phyloP scores from a whole-genome alignment of 2,113 vertebrate species.

The Pagrus major region DNA sequence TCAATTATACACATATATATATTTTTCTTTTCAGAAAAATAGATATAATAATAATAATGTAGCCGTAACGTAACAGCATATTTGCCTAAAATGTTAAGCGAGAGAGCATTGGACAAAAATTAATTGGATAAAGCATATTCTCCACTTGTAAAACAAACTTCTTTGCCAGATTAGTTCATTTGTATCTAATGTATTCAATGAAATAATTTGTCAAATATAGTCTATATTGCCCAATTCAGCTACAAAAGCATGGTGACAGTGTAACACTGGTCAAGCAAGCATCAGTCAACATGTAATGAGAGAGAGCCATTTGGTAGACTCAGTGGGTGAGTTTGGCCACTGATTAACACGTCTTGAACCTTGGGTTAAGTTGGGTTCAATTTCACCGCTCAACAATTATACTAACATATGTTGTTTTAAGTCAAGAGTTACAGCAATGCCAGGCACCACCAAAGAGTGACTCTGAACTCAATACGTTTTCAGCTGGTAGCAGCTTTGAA shows the following conservation, averaged over 20 bases:
- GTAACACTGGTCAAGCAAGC: slow-evolving; percentile 20
- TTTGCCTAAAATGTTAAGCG: slow-evolving; percentile 7
- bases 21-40: slow-evolving; percentile 7
- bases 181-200: slow-evolving; percentile 19
- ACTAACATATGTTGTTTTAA: slow-evolving; percentile 5
- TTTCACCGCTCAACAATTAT: slow-evolving; percentile 12
- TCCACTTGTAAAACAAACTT: slow-evolving; percentile 11
- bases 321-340: slow-evolving; percentile 21
- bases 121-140: slow-evolving; percentile 14
- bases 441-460: neutral
- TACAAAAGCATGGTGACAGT: neutral
- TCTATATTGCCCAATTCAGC: neutral
- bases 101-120: slow-evolving; percentile 8
- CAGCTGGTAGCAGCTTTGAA: neutral
- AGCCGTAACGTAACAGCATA: neutral
- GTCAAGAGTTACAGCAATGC: neutral
- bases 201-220: slow-evolving; percentile 1
- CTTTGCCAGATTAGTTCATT: slow-evolving; percentile 33
- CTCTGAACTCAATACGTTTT: neutral
- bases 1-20: slow-evolving; percentile 6
- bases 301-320: slow-evolving; percentile 23
- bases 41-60: neutral
- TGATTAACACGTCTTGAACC: slow-evolving; percentile 21
- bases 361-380: slow-evolving; percentile 8
- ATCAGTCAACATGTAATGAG: slow-evolving; percentile 31